phyloP scores from a whole-genome alignment of 2,888 invertebrate species.

The Paralinhomoeus sp. region DNA sequence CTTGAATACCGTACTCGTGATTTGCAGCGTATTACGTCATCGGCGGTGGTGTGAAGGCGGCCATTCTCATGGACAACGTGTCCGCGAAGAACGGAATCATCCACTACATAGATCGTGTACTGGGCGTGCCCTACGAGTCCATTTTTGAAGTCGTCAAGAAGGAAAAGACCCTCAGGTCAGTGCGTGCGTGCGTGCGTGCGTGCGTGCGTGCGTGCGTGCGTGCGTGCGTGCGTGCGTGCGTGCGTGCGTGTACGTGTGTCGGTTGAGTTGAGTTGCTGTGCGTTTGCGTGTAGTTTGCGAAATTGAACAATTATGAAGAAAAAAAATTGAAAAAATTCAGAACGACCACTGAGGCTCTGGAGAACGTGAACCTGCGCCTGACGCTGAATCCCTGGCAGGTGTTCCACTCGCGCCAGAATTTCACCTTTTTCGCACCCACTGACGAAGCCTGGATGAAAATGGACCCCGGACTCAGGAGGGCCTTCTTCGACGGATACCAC shows the following conservation, averaged over 20 bases:
- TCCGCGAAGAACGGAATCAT: constrained; percentile 25
- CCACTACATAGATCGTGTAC: constrained; percentile 25
- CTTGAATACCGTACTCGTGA: no score
- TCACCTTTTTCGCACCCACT: constrained; percentile 71
- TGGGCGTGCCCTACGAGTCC: constrained; percentile 23
- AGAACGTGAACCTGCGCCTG: constrained; percentile 18
- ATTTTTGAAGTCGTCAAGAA: constrained; percentile 20
- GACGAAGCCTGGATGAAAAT: constrained; percentile 67
- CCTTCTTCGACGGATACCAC: constrained; percentile 23
- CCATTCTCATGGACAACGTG: constrained; percentile 21
- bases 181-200: neutral
- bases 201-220: no score
- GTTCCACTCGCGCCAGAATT: constrained; percentile 32
- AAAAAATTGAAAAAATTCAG: neutral
- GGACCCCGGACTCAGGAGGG: constrained; percentile 13
- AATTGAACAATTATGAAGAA: no score
- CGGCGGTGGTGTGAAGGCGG: constrained; percentile 24
- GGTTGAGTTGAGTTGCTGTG: no score
- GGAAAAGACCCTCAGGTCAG: constrained; percentile 10
- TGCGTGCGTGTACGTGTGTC: no score
- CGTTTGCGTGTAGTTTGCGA: no score
- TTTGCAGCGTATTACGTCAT: constrained; percentile 25
- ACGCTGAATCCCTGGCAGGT: constrained; percentile 26
- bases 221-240: no score
- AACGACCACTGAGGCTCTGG: constrained; percentile 6